Evolutionary conservation across 2,888 invertebrate genomes (phyloP), one percentile per base, ranked within the genome.

Genomic region (Apodemia zela): DNA sequence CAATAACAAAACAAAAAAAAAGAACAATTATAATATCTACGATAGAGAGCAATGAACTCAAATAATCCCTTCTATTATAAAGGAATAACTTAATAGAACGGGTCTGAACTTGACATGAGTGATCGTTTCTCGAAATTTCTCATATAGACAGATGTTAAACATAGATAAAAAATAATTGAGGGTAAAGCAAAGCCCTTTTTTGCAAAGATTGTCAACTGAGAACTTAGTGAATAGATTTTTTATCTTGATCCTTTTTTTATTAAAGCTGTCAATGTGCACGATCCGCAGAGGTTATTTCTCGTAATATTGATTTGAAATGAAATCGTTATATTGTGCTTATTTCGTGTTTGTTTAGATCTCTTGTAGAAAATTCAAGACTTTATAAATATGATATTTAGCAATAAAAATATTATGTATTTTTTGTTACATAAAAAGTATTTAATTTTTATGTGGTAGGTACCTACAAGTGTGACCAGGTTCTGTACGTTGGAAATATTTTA

Each of bases 51-150:
- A 54, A 21, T 54, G 54, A 54, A 54, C 54, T 54, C 54, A 54
- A 25, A 54, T 54, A 54, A 21, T 54, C 54, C 54, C 25, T 54
- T 54, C 54, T 54, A 25, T 25, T 54, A 25, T 54, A 54, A 54
- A 21, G 25, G 54, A 57, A 25, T 29, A 57, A 57, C 15, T 57
- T 57, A 57, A 57, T 57, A 57, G 54, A 57, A 57, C 54, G 54
- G 29, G 54, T 57, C 54, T 57, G 54, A 25, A 57, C 54, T 57
- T 25, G 54, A 57, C 54, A 57, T 57, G 54, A 57, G 25, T 25
- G 29, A 57, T 57, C 54, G 68, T 57, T 65, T 66, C 49, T 65
- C 45, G 38, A 51, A 59, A 62, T 51, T 63, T 61, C 60, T 64
- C 58, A 45, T 17, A 35, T 29, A 60, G 45, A 61, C 60, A 57